phyloP scores from a whole-genome alignment of 2,797 vertebrate species.

The Zalophus californianus region DNA sequence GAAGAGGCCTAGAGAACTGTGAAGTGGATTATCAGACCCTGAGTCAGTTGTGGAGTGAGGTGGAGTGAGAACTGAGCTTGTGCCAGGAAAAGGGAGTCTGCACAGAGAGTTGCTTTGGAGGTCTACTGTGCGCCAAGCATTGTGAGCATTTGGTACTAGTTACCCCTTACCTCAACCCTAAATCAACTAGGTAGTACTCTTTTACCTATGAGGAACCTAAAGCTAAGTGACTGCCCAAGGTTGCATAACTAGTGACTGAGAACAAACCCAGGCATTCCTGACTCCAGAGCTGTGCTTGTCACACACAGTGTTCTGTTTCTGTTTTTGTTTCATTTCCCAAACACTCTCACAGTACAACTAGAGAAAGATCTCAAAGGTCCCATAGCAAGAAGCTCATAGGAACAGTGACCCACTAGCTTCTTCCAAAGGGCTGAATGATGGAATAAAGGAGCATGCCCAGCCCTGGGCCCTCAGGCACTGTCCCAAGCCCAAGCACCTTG shows the following conservation, averaged over 20 bases:
- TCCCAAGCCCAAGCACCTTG: slow-evolving; percentile 89
- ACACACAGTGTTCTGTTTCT: not conserved
- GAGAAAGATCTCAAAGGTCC: not conserved
- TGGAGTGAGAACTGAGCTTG: not conserved
- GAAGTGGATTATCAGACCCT: not conserved
- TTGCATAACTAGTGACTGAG: not conserved
- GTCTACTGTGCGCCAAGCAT: not conserved
- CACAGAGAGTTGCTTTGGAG: not conserved
- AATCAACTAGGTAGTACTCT: not conserved
- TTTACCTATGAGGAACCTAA: not conserved
- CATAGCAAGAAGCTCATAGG: not conserved
- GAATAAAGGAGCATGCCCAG: not conserved
- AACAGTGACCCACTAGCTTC: not conserved
- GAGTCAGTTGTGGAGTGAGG: not conserved
- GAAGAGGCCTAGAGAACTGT: not conserved
- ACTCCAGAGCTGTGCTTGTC: not conserved
- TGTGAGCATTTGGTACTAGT: not conserved
- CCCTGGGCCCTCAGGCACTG: not conserved
- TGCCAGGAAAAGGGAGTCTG: not conserved
- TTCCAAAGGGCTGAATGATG: not conserved
- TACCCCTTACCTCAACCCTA: not conserved
- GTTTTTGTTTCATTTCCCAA: not conserved
- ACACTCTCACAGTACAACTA: not conserved
- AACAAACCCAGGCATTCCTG: not conserved
- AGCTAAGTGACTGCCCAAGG: not conserved